Conservation (phyloP, 2,888 invertebrate species). For the Eulithis testata region DNA sequence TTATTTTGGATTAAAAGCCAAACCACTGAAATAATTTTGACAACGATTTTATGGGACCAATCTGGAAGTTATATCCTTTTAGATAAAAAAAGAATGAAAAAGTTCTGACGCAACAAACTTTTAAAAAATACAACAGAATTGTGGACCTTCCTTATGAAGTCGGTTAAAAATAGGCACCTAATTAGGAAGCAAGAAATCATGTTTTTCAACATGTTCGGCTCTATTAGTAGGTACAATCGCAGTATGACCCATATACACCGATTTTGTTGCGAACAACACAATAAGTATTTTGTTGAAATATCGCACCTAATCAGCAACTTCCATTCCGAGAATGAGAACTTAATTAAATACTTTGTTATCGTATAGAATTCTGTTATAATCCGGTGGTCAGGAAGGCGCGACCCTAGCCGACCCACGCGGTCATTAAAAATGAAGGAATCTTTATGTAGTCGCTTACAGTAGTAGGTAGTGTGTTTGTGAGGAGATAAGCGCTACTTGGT, state of each 20-base stretch:
- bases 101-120: too few species aligned
- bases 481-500: conserved; percentile 58
- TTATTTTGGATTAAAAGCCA: too few species aligned
- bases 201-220: conserved; percentile 1
- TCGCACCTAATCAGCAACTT: conserved; percentile 54
- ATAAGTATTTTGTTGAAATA: conserved; percentile 22
- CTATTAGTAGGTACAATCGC: conserved; percentile 2
- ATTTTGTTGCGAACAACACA: conserved; percentile 28
- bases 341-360: conserved; percentile 70
- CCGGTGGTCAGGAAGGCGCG: conserved; percentile 67
- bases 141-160: too few species aligned
- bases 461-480: conserved; percentile 51
- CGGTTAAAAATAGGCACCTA: conserved; percentile 1
- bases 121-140: too few species aligned
- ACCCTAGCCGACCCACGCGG: conserved; percentile 64
- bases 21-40: too few species aligned
- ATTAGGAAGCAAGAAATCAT: conserved; percentile 16
- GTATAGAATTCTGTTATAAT: conserved; percentile 41
- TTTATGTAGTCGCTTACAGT: conserved; percentile 52
- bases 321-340: conserved; percentile 61
- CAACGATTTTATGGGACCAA: too few species aligned
- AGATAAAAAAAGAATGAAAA: too few species aligned
- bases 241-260: conserved; percentile 7
- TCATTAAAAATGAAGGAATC: conserved; percentile 70
- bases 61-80: too few species aligned